Base-by-base conservation (phyloP, 2,797 vertebrate species). In the Furcifer pardalis region DNA sequence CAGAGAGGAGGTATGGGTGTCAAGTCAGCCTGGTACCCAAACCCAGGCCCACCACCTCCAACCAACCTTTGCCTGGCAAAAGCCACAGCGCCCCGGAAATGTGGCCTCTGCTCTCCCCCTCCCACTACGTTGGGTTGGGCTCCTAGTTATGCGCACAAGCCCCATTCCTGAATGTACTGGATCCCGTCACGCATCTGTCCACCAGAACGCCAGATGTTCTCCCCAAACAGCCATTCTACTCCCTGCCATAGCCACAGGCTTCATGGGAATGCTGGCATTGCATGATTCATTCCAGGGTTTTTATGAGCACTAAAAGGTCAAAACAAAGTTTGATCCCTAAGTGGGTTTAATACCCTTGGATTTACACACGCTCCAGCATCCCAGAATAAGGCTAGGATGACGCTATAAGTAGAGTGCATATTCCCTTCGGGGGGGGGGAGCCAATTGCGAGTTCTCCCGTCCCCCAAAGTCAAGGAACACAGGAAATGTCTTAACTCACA, bases 1-100 rank as follows among this genome's bases (percentile, higher is more conserved):
- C 25, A 5, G 21, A 37, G 7, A 2, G 17, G 4, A 0, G 12
- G 35, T 0, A 2, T 44, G 7, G n/a, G 32, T 8, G 9, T 10
- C 69, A 44, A 42, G 12, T 23, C 13, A 37, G 71, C 40, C 71
- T n/a, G 25, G 25, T 1, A 1, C 42, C 42, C n/a, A n/a, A 13
- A 44, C 42, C 42, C 72, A 74, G 30, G 7, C 44, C 8, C 30
- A 27, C 19, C 4, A 30, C 63, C 63, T 15, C 63, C 63, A 32
- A 7, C 63, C 63, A 32, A 7, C 62, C 23, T 9, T 12, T 8
- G 62, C n/a, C n/a, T n/a, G n/a, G n/a, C n/a, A n/a, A n/a, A n/a
- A n/a, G n/a, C n/a, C n/a, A n/a, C n/a, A n/a, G n/a, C n/a, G n/a
- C n/a, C n/a, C n/a, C n/a, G n/a, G n/a, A n/a, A n/a, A n/a, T n/a